Base-by-base conservation (phyloP, 2,113 vertebrate species). In the Helogale parvula region DNA sequence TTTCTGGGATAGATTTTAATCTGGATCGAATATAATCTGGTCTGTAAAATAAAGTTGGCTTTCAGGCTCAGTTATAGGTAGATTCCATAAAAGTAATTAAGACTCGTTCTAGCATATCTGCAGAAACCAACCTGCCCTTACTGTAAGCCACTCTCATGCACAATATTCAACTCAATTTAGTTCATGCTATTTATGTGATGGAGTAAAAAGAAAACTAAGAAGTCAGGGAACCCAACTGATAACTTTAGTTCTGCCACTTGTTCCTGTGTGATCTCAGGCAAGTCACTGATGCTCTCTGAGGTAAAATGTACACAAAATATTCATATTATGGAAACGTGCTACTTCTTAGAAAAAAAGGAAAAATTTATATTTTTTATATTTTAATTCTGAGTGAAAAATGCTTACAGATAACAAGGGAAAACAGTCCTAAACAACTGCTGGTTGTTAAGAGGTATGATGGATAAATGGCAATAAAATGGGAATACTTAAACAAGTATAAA, bases 1-100 rank as follows among this genome's bases (percentile, higher is more conserved):
- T 98, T 96, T 88, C 68, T 66, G 80, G 65, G 71, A 72, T 71
- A 95, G 7, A 68, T 96, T 96, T 97, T 96, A 96, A 96, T 96
- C 92, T 93, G 71, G 74, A 38, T 84, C 45, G n/a, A 68, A 88
- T 90, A 85, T 96, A 97, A 96, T 96, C 83, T 97, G 57, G 96
- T 96, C n/a, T 90, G 1, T 84, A 90, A 96, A 96, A 69, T 15
- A 69, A 95, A 97, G 93, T 76, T 81, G 35, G 57, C 6, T 71
- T 79, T 95, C 2, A 93, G 81, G 31, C 14, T 11, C 41, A 79
- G 45, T 12, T 63, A 93, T 68, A 88, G 71, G 16, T 11, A 90
- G 38, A 95, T 50, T 89, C 50, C 57, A 93, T 82, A n/a, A 87
- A 92, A 96, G 72, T 84, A 88, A 94, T 69, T 65, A 92, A 92